Conservation (phyloP, 2,888 invertebrate species). For the Horisme vitalbata region DNA sequence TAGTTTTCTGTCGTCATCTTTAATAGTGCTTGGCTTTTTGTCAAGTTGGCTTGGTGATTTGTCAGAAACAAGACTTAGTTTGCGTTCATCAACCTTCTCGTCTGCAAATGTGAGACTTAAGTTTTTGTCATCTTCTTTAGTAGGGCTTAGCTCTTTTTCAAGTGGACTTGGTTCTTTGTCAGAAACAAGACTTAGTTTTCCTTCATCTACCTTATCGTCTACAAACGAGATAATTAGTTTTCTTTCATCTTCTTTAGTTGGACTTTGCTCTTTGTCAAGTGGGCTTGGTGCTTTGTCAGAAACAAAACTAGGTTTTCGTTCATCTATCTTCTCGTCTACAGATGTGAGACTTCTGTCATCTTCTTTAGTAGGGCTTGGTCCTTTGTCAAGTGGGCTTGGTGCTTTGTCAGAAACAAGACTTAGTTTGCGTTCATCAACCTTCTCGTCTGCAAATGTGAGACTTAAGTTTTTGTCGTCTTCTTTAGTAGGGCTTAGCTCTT, state of each 20-base stretch:
- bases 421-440: conserved; percentile 6
- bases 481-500: conserved; percentile 5
- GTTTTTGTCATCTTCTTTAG: background rate
- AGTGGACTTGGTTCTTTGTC: background rate
- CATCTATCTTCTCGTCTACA: background rate
- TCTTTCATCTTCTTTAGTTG: conserved; percentile 1
- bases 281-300: background rate
- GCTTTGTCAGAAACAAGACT: conserved; percentile 7
- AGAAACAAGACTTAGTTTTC: background rate
- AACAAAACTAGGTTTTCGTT: background rate
- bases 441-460: background rate
- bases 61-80: conserved; percentile 9
- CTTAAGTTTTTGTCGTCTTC: background rate
- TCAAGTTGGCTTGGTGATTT: conserved; percentile 15
- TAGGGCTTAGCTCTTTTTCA: conserved; percentile 6
- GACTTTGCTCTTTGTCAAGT: conserved; percentile 25
- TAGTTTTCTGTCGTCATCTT: conserved; percentile 1
- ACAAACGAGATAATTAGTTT: background rate
- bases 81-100: background rate
- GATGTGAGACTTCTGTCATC: too few species aligned
- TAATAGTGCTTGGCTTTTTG: conserved; percentile 15
- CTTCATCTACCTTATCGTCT: background rate
- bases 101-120: background rate
- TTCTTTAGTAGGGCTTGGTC: conserved; percentile 9
- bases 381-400: conserved; percentile 13